A percentile compares a stretch with the other conserved stretches of the same genome.
phyloP scores from a whole-genome alignment of 2,888 invertebrate species.

The Liposcelis brunnea region DNA sequence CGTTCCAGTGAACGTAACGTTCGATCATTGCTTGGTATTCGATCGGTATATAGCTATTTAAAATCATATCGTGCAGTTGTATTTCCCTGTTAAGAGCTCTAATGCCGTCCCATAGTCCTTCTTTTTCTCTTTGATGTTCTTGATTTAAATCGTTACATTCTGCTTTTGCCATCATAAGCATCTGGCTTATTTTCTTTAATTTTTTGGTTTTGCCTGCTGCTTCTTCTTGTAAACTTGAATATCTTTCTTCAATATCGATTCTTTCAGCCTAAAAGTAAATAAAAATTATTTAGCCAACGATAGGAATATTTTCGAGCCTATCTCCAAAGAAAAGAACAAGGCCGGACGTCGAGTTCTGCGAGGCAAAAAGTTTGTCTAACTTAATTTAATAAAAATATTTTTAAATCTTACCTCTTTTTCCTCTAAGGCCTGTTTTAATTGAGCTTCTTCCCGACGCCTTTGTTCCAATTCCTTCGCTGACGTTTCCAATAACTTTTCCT shows the following conservation, averaged over 20 bases:
- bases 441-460: constrained; percentile 59
- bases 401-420: constrained; percentile 57
- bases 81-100: constrained; percentile 78
- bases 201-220: constrained; percentile 84
- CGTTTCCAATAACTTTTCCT: constrained; percentile 74
- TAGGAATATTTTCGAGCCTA: neutral
- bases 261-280: constrained; percentile 52
- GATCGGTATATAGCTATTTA: constrained; percentile 84
- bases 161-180: constrained; percentile 70
- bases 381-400: constrained; percentile 1
- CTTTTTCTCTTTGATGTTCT: constrained; percentile 95
- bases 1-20: constrained; percentile 89
- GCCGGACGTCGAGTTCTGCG: neutral
- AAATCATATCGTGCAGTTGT: constrained; percentile 74
- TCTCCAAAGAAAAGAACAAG: neutral
- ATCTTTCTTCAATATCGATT: constrained; percentile 85
- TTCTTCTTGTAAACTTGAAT: constrained; percentile 88
- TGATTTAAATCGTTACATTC: constrained; percentile 74
- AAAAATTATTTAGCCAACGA: neutral
- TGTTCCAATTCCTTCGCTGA: constrained; percentile 68
- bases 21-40: constrained; percentile 84
- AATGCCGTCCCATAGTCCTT: constrained; percentile 84
- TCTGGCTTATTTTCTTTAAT: constrained; percentile 71
- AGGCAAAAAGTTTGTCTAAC: constrained; percentile 5
- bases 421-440: constrained; percentile 62